Base-by-base conservation (phyloP, 2,797 vertebrate species). In the Natrix natrix region DNA sequence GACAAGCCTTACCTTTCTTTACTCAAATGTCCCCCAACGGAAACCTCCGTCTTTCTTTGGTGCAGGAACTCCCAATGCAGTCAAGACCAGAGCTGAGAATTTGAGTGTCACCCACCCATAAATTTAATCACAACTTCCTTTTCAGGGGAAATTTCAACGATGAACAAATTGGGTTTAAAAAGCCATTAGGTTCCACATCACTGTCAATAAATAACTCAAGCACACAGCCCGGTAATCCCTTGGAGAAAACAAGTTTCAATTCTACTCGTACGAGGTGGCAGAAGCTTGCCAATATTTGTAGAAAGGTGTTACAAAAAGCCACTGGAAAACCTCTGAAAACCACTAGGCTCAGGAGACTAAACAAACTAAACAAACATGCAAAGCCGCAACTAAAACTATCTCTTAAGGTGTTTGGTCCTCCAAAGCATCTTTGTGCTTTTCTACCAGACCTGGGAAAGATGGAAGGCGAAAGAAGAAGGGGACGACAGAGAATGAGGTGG, bases 141-240 rank as follows among this genome's bases (percentile, higher is more conserved):
- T 97, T 95, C 95, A 94, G 95, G 96, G 95, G 95, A 96, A 96
- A 96, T 95, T 78, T 97, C 95, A 94, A 94, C 66, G 94, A 96
- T 96, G 96, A 95, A 96, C 96, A 96, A 97, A 97, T 97, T 95
- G 96, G 95, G 96, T 96, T 97, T 96, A 94, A 96, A 97, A 97
- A 97, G 96, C 95, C 96, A 96, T 97, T 97, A 96, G 95, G 96
- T 97, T 96, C 96, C 97, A 95, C 95, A 95, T 96, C 96, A 97
- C 95, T 96, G 96, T 97, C 97, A 96, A 95, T 95, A 97, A 97
- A 97, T 96, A 97, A 97, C 97, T 96, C 95, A 97, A 97, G 96
- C 96, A 96, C 96, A 96, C 95, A 95, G 92, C 94, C 95, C 93
- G 96, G 95, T 92, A 93, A 97, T 95, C 96, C 96, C 96, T 95